phyloP scores from a whole-genome alignment of 2,797 vertebrate genomes.

The Discoglossus pictus region DNA sequence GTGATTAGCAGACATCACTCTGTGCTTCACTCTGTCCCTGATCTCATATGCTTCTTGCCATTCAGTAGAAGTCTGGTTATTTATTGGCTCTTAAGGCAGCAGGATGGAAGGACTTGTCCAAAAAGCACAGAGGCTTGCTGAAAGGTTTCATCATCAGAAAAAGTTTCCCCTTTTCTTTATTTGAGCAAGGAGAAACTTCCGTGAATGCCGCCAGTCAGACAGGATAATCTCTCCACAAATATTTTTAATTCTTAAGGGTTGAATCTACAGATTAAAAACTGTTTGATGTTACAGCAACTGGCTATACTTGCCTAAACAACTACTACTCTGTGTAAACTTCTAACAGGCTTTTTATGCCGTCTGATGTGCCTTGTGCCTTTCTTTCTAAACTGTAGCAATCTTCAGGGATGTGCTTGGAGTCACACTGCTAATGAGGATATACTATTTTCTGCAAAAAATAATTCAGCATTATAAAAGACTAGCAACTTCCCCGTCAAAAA shows the following conservation, averaged over 20 bases:
- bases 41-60: too few relatives aligned
- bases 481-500: too few relatives aligned
- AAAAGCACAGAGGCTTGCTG: slow-evolving; percentile 2
- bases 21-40: too few relatives aligned
- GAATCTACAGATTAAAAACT: slow-evolving; percentile 7
- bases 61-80: too few relatives aligned
- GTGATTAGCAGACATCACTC: too few relatives aligned
- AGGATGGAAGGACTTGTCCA: slow-evolving; percentile 15
- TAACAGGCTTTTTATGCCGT: background rate
- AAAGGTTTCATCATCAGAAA: slow-evolving; percentile 27
- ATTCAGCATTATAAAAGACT: too few relatives aligned
- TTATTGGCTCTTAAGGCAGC: too few relatives aligned
- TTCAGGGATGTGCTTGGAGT: too few relatives aligned
- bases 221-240: slow-evolving; percentile 20
- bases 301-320: slow-evolving; percentile 2
- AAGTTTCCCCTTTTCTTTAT: background rate
- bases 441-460: too few relatives aligned
- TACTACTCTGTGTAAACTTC: background rate
- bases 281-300: slow-evolving; percentile 3
- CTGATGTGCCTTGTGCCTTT: too few relatives aligned
- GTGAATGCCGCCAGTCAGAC: slow-evolving; percentile 9
- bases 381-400: too few relatives aligned
- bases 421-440: too few relatives aligned
- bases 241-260: slow-evolving; percentile 12
- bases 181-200: slow-evolving; percentile 11